Evolutionary conservation across 2,113 vertebrate species (phyloP).

Genomic region (Pseudois nayaur): DNA sequence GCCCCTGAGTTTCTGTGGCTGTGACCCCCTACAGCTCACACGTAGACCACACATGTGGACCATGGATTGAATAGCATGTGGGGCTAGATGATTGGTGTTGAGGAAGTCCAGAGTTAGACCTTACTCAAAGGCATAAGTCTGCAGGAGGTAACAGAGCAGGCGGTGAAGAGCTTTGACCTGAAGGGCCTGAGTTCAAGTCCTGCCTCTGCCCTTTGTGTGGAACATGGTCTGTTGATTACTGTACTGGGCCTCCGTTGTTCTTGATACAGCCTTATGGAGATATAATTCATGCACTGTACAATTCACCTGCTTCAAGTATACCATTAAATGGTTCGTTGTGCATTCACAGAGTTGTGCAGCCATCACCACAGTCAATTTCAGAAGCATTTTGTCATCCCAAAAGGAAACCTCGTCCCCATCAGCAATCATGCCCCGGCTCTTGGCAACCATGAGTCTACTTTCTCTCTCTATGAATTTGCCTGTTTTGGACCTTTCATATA

Average conservation of each 20-base stretch:
- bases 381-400: background rate
- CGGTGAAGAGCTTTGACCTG: background rate
- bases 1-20: background rate
- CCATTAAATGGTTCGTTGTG: accelerated
- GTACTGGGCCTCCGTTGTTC: background rate
- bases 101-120: background rate
- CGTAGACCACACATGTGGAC: accelerated
- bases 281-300: accelerated
- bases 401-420: background rate
- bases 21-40: background rate
- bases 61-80: accelerated
- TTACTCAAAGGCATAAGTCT: accelerated
- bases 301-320: background rate
- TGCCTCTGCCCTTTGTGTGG: background rate
- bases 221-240: background rate
- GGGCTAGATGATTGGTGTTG: background rate
- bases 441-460: background rate
- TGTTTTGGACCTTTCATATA: background rate
- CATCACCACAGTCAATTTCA: background rate
- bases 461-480: background rate
- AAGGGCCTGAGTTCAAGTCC: background rate
- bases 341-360: background rate
- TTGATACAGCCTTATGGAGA: background rate
- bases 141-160: no score
- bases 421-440: accelerated